Percentiles rank a stretch among this genome's conserved stretches.
Evolutionary conservation across 2,113 vertebrate species (phyloP).

Genomic region (Salvelinus alpinus): DNA sequence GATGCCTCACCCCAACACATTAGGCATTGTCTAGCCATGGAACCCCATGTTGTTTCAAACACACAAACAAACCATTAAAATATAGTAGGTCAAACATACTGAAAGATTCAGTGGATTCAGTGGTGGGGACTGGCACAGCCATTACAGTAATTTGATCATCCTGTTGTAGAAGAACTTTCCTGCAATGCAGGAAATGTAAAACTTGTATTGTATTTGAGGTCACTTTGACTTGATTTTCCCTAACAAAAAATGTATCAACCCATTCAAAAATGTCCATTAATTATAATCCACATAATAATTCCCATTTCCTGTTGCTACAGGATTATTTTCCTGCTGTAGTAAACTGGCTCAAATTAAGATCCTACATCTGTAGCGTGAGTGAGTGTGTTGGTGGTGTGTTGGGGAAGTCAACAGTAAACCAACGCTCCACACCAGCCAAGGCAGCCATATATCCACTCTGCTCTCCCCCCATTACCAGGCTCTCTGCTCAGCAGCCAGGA

Average conservation of each 20-base stretch:
- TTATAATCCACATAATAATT: too few relatives aligned
- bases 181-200: too few relatives aligned
- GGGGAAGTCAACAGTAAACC: slow-evolving; percentile 56
- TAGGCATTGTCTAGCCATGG: too few relatives aligned
- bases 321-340: too few relatives aligned
- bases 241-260: too few relatives aligned
- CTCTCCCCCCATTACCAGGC: slow-evolving; percentile 64
- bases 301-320: too few relatives aligned
- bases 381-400: slow-evolving; percentile 24
- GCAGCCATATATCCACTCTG: slow-evolving; percentile 57
- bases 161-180: too few relatives aligned
- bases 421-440: slow-evolving; percentile 46
- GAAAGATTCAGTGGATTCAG: slow-evolving; percentile 31
- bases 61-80: slow-evolving; percentile 52
- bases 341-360: too few relatives aligned
- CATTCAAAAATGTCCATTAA: too few relatives aligned
- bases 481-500: slow-evolving; percentile 61
- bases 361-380: neutral
- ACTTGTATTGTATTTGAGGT: too few relatives aligned
- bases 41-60: neutral
- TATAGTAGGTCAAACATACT: slow-evolving; percentile 29
- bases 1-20: neutral
- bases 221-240: too few relatives aligned
- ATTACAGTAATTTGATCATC: slow-evolving; percentile 6
- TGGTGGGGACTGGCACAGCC: slow-evolving; percentile 22